Base-by-base conservation (phyloP, 1,140 invertebrate genomes). In the Hestina assimilis region DNA sequence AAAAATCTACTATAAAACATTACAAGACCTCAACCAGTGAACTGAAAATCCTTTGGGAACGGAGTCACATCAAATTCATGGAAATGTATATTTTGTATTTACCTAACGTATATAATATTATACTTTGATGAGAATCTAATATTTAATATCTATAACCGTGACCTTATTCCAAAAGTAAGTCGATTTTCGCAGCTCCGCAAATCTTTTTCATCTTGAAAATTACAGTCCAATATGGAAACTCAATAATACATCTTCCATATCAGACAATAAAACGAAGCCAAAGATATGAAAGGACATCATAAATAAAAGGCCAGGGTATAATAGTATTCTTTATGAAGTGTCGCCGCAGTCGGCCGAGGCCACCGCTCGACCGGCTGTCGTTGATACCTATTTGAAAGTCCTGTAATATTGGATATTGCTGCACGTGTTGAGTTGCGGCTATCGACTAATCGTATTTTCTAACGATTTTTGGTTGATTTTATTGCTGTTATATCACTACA, bases 321-420 rank as follows among this genome's bases (percentile, higher is more conserved):
- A 87, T 83, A 87, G 79, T 87, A 72, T 81, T 81, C 79, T 87
- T 85, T 85, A 87, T 87, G 83, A 87, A 85, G 82, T 83, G 83
- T 83, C 71, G 74, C 79, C 80, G 67, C 76, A 78, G 70, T 72
- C 65, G 71, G 65, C 56, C 59, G 59, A 61, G 65, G 59, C 59
- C 68, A 66, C 69, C 63, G 52, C 53, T 60, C 75, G 53, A 55
- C 62, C 75, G 71, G 62, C 72, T 72, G 75, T 48, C 75, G 67
- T 63, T 79, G 73, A 79, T 84, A 80, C 81, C 79, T 83, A 84
- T 83, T 87, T 80, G 76, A 84, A 79, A 80, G 69, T 79, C 74
- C 73, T 80, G 73, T 82, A 83, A 83, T 85, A 84, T 84, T 75
- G 69, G 59, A 68, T 63, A 53, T 58, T 35, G 77, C 19, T 59